phyloP scores from a whole-genome alignment of 1,140 invertebrate species.

The Drosophila seguyi region DNA sequence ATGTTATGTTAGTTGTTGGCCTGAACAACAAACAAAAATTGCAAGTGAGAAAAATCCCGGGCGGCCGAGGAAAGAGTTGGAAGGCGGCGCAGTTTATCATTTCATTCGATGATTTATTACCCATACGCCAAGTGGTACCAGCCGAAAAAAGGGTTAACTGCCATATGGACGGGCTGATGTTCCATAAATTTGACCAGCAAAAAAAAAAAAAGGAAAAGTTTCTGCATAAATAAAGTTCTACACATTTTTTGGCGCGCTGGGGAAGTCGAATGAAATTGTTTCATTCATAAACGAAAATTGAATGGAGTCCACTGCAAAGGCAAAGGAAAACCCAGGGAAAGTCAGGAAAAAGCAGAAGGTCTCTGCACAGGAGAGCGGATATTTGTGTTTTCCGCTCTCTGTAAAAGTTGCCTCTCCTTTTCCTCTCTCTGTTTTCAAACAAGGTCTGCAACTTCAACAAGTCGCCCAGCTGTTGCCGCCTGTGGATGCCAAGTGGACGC shows the following conservation, averaged over 20 bases:
- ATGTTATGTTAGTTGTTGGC: conserved; percentile 1
- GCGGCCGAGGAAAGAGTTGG: background rate
- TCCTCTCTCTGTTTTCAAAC: conserved; percentile 22
- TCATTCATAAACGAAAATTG: conserved; percentile 68
- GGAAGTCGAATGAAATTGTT: conserved; percentile 28
- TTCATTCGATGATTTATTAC: conserved; percentile 71
- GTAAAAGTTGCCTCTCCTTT: background rate
- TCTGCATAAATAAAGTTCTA: conserved; percentile 25
- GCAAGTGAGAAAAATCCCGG: conserved; percentile 9
- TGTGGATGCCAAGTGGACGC: conserved; percentile 63
- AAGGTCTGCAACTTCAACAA: conserved; percentile 64
- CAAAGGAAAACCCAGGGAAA: conserved; percentile 24
- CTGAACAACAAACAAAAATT: conserved; percentile 17
- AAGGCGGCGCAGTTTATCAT: conserved; percentile 62
- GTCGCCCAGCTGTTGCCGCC: conserved; percentile 60
- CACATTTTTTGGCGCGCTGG: conserved; percentile 27
- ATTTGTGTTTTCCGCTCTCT: background rate
- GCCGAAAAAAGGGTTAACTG: conserved; percentile 47
- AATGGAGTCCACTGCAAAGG: conserved; percentile 45
- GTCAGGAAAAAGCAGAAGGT: conserved; percentile 27
- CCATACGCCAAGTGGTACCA: conserved; percentile 44
- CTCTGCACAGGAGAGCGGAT: conserved; percentile 37
- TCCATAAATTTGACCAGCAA: conserved; percentile 37
- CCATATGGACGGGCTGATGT: conserved; percentile 28
- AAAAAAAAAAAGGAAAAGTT: conserved; percentile 8